Base-by-base conservation (phyloP, 2,797 vertebrate species). In the Pangasius djambal region DNA sequence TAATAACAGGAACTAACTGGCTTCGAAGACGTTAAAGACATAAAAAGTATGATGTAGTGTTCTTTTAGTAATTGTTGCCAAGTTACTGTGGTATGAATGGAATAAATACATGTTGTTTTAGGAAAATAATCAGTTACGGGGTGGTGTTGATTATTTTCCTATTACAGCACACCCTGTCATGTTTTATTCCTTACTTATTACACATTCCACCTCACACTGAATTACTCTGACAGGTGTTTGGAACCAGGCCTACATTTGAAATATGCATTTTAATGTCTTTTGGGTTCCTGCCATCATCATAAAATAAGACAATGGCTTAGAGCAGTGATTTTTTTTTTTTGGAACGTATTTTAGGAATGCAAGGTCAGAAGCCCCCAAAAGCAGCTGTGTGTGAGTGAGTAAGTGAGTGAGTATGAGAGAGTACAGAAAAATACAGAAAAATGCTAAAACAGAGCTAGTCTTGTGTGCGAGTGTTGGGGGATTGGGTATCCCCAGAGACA, bases 361-460 rank as follows among this genome's bases (percentile, higher is more conserved):
- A 88, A 88, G 91, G 87, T 88, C 85, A 90, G 81, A 88, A 81
- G 86, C 72, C 85, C 70, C 74, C 67, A 69, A 90, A 88, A 79
- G 65, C 12, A 61, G 34, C 34, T 44, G 34, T 63, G 37, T 15
- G 9, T 81, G n/a, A 59, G 20, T 81, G 31, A 59, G 34, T 34
- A 10, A 20, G 50, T 7, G 12, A 55, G 16, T 18, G 5, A 79
- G 50, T 10, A 18, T 83, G 44, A 85, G 50, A 69, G 18, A 78
- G 85, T 28, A 77, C 22, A 77, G 74, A 28, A 50, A 78, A 57
- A 28, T 31, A 4, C 7, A 79, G 50, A 55, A 57, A 57, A 59
- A 57, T 81, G 52, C 16, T 81, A 34, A 57, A 57, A 34, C 52
- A 34, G 31, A 79, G 6, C 50, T 79, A 10, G 50, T 20, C 40